phyloP scores from a whole-genome alignment of 1,140 invertebrate genomes.

The Cydia fagiglandana region DNA sequence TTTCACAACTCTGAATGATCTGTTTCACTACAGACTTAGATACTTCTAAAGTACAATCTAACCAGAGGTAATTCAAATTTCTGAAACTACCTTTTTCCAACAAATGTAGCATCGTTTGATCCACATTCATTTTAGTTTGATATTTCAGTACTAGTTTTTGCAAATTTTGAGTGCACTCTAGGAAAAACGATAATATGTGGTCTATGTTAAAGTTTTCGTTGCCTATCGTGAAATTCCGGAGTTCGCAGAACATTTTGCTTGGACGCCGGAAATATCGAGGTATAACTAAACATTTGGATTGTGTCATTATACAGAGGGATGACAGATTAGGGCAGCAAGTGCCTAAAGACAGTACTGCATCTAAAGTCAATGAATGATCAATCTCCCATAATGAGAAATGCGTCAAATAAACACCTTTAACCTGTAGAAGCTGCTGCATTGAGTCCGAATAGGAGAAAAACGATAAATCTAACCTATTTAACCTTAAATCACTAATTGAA shows the following conservation, averaged over 20 bases:
- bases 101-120: constrained; percentile 58
- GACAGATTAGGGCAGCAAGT: constrained; percentile 64
- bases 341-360: constrained; percentile 65
- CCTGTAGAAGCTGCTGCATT: constrained; percentile 58
- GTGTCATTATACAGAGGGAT: constrained; percentile 67
- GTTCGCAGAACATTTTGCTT: constrained; percentile 62
- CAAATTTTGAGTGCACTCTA: constrained; percentile 61
- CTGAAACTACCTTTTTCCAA: constrained; percentile 64
- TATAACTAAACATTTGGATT: constrained; percentile 63
- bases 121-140: constrained; percentile 65
- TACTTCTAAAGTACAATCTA: constrained; percentile 73
- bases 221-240: constrained; percentile 66
- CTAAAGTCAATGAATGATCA: constrained; percentile 65
- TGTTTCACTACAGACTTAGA: constrained; percentile 64
- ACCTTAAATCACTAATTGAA: constrained; percentile 58
- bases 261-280: constrained; percentile 59
- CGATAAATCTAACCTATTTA: constrained; percentile 67
- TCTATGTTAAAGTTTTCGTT: constrained; percentile 69
- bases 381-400: constrained; percentile 75
- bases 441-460: constrained; percentile 70
- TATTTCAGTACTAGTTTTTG: constrained; percentile 69
- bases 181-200: constrained; percentile 65
- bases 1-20: constrained; percentile 64
- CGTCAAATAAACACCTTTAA: constrained; percentile 70
- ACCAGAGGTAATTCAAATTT: constrained; percentile 65